Conservation (phyloP, 2,113 vertebrate species). For the Leptocoma aspasia region DNA sequence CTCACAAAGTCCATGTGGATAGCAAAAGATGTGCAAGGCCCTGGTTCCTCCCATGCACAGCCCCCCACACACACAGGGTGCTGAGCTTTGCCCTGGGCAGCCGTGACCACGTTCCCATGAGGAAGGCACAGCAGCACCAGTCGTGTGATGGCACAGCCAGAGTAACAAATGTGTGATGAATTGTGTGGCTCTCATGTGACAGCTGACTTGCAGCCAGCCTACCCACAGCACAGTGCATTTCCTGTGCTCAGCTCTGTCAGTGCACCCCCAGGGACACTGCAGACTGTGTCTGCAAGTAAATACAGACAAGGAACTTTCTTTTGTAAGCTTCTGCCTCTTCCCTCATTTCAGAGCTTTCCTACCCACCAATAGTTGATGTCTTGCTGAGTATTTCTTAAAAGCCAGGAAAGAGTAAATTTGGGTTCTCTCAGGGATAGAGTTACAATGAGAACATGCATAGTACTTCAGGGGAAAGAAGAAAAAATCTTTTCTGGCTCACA, state of each 20-base stretch:
- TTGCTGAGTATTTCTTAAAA: background rate
- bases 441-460: background rate
- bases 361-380: background rate
- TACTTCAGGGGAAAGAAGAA: background rate
- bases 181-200: background rate
- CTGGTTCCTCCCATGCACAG: background rate
- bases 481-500: background rate
- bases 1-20: background rate
- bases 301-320: background rate
- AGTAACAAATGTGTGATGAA: background rate
- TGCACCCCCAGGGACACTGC: background rate
- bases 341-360: background rate
- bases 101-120: background rate
- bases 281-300: background rate
- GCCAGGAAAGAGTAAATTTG: background rate
- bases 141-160: rapidly evolving
- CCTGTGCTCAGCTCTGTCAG: background rate
- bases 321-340: background rate
- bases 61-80: rapidly evolving
- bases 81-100: background rate
- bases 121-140: background rate
- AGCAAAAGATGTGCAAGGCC: background rate
- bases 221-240: background rate
- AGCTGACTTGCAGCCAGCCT: background rate
- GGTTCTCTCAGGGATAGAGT: background rate